Conservation (phyloP, 2,888 invertebrate species). For the Horisme vitalbata region DNA sequence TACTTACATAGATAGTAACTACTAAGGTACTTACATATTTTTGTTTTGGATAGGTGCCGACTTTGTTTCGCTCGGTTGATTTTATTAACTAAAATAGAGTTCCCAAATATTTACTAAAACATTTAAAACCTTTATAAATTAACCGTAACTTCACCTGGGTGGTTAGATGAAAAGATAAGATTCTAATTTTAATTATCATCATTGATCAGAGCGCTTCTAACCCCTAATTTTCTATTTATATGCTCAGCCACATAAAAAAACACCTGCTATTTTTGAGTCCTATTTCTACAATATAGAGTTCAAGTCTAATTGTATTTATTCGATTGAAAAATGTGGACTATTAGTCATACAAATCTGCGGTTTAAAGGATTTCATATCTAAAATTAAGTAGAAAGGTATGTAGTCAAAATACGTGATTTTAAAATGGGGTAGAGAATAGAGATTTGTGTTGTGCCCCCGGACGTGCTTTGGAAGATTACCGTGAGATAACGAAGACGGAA, state of each 20-base stretch:
- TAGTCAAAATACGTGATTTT: slow-evolving; percentile 45
- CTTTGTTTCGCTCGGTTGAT: neutral
- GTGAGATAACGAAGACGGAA: slow-evolving; percentile 44
- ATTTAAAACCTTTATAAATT: slow-evolving; percentile 38
- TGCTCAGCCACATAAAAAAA: slow-evolving; percentile 31
- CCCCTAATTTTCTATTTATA: slow-evolving; percentile 78
- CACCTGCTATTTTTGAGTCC: slow-evolving; percentile 8
- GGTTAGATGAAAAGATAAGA: slow-evolving; percentile 67
- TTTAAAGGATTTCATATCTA: slow-evolving; percentile 46
- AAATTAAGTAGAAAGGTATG: slow-evolving; percentile 27
- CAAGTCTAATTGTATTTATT: neutral
- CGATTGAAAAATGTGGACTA: slow-evolving; percentile 62
- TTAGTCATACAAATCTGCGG: slow-evolving; percentile 66
- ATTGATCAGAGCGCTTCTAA: slow-evolving; percentile 62
- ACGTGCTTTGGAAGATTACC: slow-evolving; percentile 51
- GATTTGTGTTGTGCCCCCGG: slow-evolving; percentile 46
- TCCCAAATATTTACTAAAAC: neutral
- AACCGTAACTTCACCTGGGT: slow-evolving; percentile 65
- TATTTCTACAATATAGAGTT: slow-evolving; percentile 11
- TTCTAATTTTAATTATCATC: slow-evolving; percentile 71
- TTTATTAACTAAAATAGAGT: neutral
- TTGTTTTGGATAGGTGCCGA: too few relatives aligned
- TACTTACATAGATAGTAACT: too few relatives aligned
- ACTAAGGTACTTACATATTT: too few relatives aligned
- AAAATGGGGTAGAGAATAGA: slow-evolving; percentile 40